phyloP scores from a whole-genome alignment of 2,888 invertebrate species.

The Pollenia amentaria region DNA sequence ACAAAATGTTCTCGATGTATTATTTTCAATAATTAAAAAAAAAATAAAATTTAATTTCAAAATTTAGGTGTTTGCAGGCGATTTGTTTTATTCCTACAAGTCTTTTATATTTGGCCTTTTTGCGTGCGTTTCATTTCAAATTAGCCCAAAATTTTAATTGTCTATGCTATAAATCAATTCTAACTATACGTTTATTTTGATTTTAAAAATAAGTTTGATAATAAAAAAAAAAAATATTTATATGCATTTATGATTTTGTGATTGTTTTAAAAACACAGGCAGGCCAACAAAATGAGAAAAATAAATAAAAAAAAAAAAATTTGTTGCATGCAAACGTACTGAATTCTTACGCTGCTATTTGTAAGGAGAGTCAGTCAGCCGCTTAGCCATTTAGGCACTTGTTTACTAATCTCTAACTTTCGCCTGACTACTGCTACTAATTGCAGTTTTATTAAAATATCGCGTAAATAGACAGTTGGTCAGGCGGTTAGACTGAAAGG shows the following conservation, averaged over 20 bases:
- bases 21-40: neutral
- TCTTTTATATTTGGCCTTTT: constrained; percentile 11
- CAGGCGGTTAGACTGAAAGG: neutral
- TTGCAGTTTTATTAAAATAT: constrained; percentile 4
- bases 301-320: neutral
- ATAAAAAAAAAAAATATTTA: neutral
- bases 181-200: constrained; percentile 76
- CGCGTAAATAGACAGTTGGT: constrained; percentile 20
- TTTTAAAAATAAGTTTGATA: constrained; percentile 6
- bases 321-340: constrained; percentile 51
- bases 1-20: constrained; percentile 28
- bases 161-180: constrained; percentile 78
- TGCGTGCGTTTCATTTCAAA: constrained; percentile 68
- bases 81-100: constrained; percentile 4
- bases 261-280: neutral
- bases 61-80: neutral
- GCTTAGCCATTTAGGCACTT: constrained; percentile 4
- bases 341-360: constrained; percentile 27
- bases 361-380: constrained; percentile 14
- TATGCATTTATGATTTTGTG: constrained; percentile 6
- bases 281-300: constrained; percentile 37
- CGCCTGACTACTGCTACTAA: neutral
- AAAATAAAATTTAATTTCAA: constrained; percentile 14
- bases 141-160: constrained; percentile 76
- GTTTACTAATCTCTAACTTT: neutral